Percentiles rank a stretch among this genome's conserved stretches.
These are phyloP conservation scores for Asteroscopus sphinx DNA, from an alignment of 2,888 invertebrate genomes.

Conservation along the genomic window DNA sequence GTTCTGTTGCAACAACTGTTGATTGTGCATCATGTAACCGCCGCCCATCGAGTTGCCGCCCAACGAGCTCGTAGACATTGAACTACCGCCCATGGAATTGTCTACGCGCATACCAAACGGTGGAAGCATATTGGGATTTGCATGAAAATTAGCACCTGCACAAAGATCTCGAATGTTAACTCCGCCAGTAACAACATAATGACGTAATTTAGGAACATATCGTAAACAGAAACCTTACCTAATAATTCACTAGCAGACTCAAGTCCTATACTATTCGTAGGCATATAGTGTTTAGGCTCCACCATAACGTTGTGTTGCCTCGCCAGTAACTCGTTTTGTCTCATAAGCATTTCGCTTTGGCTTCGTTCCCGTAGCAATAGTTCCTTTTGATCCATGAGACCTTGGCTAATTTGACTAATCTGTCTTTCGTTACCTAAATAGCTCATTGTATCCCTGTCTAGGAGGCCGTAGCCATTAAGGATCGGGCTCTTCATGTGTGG, in stretches of 20 bases:
- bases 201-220: slow-evolving; percentile 8
- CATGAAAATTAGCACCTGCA: slow-evolving; percentile 88
- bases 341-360: slow-evolving; percentile 79
- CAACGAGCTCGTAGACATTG: slow-evolving; percentile 45
- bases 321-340: slow-evolving; percentile 82
- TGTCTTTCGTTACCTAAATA: slow-evolving; percentile 82
- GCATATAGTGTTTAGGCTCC: slow-evolving; percentile 83
- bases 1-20: slow-evolving; percentile 70
- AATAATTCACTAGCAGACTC: slow-evolving; percentile 87
- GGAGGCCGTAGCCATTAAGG: slow-evolving; percentile 80
- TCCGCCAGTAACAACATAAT: slow-evolving; percentile 25
- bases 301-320: slow-evolving; percentile 79
- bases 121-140: slow-evolving; percentile 85
- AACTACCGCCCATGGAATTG: slow-evolving; percentile 69
- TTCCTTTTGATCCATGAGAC: slow-evolving; percentile 80
- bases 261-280: slow-evolving; percentile 81
- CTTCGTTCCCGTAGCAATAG: slow-evolving; percentile 76
- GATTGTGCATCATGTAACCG: slow-evolving; percentile 78
- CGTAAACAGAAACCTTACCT: slow-evolving; percentile 71
- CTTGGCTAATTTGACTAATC: slow-evolving; percentile 82
- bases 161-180: slow-evolving; percentile 48
- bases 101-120: slow-evolving; percentile 88
- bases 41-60: slow-evolving; percentile 41
- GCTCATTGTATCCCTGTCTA: slow-evolving; percentile 78
- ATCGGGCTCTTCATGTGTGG: slow-evolving; percentile 78